Conservation (phyloP, 2,113 vertebrate genomes). For the Hemicordylus capensis region DNA sequence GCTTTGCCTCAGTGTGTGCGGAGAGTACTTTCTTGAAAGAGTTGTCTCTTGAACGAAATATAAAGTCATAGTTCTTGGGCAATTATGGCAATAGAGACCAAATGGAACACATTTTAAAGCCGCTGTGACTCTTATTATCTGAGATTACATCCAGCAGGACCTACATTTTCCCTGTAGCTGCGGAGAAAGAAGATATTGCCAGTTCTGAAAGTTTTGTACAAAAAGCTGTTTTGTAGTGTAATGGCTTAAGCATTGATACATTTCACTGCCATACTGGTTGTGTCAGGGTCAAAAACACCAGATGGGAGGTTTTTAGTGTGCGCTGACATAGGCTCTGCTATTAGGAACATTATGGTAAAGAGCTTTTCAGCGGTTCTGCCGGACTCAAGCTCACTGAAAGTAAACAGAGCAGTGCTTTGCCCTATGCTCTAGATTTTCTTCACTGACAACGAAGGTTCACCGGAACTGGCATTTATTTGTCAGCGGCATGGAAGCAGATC, state of each 20-base stretch:
- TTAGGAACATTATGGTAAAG: slow-evolving; percentile 33
- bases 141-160: neutral
- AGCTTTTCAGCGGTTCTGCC: neutral
- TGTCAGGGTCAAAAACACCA: too few species aligned
- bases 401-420: neutral
- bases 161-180: neutral
- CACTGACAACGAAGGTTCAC: too few species aligned
- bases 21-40: neutral
- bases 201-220: neutral
- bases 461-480: neutral
- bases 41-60: neutral
- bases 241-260: too few species aligned
- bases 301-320: neutral
- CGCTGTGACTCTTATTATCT: neutral
- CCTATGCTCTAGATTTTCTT: neutral
- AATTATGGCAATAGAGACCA: neutral
- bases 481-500: neutral
- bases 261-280: too few species aligned
- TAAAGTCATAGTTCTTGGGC: neutral
- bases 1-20: neutral
- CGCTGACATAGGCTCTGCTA: neutral
- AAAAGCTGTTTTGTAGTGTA: neutral
- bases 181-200: neutral
- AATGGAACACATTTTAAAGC: neutral
- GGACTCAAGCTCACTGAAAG: neutral